These are phyloP conservation scores for Scaptomyza parva DNA, from an alignment of 2,888 invertebrate genomes.

Conservation along the genomic window DNA sequence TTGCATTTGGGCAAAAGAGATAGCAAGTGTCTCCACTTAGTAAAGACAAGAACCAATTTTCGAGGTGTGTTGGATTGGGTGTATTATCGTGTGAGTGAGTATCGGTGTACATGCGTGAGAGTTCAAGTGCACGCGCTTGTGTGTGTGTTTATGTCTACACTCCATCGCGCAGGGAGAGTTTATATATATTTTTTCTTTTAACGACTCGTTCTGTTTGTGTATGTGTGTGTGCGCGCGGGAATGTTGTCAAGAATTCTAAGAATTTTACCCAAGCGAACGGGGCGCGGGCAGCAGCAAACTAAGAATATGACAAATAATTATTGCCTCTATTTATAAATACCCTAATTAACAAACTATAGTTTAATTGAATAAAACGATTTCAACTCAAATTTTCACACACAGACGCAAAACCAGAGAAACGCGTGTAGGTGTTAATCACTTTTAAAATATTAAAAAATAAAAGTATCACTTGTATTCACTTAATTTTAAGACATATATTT, in stretches of 20 bases:
- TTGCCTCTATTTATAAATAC: constrained; percentile 23
- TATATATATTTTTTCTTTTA: constrained; percentile 30
- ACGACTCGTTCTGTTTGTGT: constrained; percentile 22
- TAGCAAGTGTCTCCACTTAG: constrained; percentile 56
- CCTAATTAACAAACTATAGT: constrained; percentile 10
- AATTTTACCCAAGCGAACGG: constrained; percentile 69
- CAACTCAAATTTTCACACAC: constrained; percentile 15
- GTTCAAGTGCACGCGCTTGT: constrained; percentile 65
- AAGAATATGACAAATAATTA: constrained; percentile 39
- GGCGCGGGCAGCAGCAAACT: constrained; percentile 40
- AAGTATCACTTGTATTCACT: constrained; percentile 17
- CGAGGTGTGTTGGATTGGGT: constrained; percentile 65
- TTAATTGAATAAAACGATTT: constrained; percentile 1
- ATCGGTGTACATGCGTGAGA: constrained; percentile 60
- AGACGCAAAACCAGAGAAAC: constrained; percentile 9
- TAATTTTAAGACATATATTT: constrained; percentile 10
- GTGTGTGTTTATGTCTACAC: constrained; percentile 60
- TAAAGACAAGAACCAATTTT: constrained; percentile 63
- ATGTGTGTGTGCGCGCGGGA: constrained; percentile 69
- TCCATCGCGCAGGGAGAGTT: constrained; percentile 48
- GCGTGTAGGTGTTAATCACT: constrained; percentile 9
- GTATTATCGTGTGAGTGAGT: constrained; percentile 33
- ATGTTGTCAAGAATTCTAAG: constrained; percentile 82
- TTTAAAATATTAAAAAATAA: neutral
- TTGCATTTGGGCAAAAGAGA: constrained; percentile 44